These are phyloP conservation scores for Callipepla squamata DNA, from an alignment of 2,113 vertebrate species.

Conservation along the genomic window DNA sequence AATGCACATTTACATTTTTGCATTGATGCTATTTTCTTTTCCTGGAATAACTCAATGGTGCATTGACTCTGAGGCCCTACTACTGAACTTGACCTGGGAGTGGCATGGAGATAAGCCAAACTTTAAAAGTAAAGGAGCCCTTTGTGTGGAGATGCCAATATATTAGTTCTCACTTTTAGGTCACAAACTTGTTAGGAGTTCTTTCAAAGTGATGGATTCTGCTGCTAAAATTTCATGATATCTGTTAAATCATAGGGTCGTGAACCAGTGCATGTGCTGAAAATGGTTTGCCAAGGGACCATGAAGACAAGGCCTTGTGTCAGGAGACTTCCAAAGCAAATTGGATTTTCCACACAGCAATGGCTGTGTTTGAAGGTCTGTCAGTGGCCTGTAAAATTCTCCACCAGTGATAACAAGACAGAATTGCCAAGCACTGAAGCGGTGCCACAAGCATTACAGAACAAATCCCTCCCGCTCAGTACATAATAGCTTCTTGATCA, in stretches of 20 bases:
- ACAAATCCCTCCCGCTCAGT: neutral
- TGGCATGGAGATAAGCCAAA: slow-evolving; percentile 69
- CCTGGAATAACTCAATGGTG: neutral
- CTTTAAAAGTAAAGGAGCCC: slow-evolving; percentile 53
- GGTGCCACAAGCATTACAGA: neutral
- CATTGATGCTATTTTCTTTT: neutral
- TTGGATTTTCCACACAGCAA: slow-evolving; percentile 58
- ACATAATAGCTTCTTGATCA: slow-evolving; percentile 21
- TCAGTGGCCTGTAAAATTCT: slow-evolving; percentile 64
- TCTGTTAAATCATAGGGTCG: slow-evolving; percentile 64
- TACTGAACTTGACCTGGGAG: slow-evolving; percentile 51
- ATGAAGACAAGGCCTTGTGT: slow-evolving; percentile 64
- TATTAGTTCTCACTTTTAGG: slow-evolving; percentile 63
- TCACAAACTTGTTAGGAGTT: slow-evolving; percentile 65
- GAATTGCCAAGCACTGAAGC: slow-evolving; percentile 25
- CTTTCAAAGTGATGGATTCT: slow-evolving; percentile 68
- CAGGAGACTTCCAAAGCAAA: slow-evolving; percentile 61
- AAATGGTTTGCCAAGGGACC: slow-evolving; percentile 40
- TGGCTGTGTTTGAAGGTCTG: slow-evolving; percentile 53
- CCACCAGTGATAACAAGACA: slow-evolving; percentile 29
- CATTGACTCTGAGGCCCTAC: neutral
- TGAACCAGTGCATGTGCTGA: slow-evolving; percentile 55
- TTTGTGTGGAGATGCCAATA: slow-evolving; percentile 41
- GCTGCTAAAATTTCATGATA: slow-evolving; percentile 73
- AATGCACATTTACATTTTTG: slow-evolving; percentile 29